Conservation (phyloP, 2,113 vertebrate species). For the Arvicanthis niloticus region DNA sequence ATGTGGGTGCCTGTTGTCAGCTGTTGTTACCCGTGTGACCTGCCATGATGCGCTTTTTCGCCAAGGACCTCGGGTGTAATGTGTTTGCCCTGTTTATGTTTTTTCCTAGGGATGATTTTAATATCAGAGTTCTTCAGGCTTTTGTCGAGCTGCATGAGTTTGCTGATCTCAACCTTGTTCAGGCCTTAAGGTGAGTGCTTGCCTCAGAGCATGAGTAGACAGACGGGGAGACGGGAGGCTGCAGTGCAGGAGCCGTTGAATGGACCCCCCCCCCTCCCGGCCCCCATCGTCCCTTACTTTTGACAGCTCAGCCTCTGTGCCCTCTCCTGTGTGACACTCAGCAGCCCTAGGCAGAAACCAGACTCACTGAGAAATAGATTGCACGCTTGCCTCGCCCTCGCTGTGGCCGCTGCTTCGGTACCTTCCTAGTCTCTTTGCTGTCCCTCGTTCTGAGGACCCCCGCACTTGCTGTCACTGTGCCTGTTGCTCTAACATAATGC, state of each 20-base stretch:
- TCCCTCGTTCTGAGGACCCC: background rate
- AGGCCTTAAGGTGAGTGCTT: slow-evolving; percentile 94
- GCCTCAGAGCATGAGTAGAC: too few species aligned
- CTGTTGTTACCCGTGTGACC: accelerated
- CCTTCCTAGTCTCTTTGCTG: background rate
- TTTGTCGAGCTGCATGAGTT: slow-evolving; percentile 99
- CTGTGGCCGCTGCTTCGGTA: accelerated
- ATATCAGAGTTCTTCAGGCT: slow-evolving; percentile 98
- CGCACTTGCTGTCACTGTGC: too few species aligned
- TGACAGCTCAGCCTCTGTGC: too few species aligned
- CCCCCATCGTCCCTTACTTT: background rate
- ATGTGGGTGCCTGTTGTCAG: background rate
- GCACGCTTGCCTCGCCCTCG: background rate
- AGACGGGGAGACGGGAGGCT: background rate
- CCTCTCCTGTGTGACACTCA: background rate
- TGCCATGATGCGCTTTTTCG: accelerated
- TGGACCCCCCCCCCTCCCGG: background rate
- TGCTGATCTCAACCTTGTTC: slow-evolving; percentile 98
- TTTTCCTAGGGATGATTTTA: slow-evolving; percentile 95
- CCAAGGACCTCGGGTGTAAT: background rate
- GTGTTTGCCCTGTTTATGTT: background rate
- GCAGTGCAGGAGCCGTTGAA: background rate
- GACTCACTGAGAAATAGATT: background rate
- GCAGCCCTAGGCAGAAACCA: background rate
- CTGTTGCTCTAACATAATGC: background rate